These are phyloP conservation scores for Oreochromis aureus DNA, from an alignment of 2,113 vertebrate species.

Conservation along the genomic window DNA sequence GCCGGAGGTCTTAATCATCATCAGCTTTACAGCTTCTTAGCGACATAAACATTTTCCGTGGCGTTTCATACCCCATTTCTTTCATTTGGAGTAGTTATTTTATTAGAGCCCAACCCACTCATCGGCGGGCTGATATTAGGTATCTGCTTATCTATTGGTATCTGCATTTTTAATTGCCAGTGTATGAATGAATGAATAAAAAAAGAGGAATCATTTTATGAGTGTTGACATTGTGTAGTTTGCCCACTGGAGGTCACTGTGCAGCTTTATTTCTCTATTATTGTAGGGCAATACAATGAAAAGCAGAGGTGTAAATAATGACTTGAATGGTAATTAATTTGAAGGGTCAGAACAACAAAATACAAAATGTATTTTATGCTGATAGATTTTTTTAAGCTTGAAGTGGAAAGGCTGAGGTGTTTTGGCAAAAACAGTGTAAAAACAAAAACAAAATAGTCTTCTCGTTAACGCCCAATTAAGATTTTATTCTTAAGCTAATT, in stretches of 20 bases:
- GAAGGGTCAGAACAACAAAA: background rate
- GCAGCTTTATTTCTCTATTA: background rate
- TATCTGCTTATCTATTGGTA: no score
- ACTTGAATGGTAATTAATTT: background rate
- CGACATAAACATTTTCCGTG: no score
- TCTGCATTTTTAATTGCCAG: no score
- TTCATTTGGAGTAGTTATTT: no score
- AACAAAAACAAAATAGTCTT: fast-evolving
- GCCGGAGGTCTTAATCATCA: background rate
- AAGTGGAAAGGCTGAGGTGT: background rate
- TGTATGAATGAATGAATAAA: no score
- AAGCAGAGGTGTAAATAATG: background rate
- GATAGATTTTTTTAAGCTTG: background rate
- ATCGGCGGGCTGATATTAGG: no score
- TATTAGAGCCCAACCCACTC: no score
- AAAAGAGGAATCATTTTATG: no score
- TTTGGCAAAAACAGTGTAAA: background rate
- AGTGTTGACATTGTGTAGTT: background rate
- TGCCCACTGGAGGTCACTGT: background rate
- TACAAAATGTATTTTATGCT: background rate
- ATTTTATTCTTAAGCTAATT: background rate
- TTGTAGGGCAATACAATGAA: background rate
- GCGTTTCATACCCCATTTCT: no score
- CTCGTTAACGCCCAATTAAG: background rate
- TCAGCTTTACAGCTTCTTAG: no score